These are phyloP conservation scores for Hozukius guyotensis DNA, from an alignment of 2,797 vertebrate genomes.

Conservation along the genomic window DNA sequence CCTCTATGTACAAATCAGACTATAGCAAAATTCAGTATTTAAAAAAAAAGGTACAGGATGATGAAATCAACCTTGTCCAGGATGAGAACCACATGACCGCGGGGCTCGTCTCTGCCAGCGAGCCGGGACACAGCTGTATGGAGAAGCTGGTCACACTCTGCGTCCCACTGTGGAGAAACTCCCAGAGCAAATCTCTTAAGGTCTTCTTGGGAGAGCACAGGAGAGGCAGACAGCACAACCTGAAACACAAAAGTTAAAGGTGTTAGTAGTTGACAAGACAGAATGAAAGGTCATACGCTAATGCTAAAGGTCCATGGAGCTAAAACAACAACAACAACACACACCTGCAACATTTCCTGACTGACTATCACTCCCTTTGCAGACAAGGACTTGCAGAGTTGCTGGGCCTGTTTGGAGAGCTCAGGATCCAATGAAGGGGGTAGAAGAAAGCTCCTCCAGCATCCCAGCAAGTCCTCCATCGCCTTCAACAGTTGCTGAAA, in stretches of 20 bases:
- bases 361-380: slow-evolving; percentile 73
- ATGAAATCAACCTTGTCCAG: slow-evolving; percentile 87
- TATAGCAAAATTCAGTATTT: neutral
- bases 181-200: slow-evolving; percentile 79
- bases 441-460: slow-evolving; percentile 87
- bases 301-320: neutral
- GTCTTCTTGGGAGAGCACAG: slow-evolving; percentile 79
- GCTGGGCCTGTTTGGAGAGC: slow-evolving; percentile 71
- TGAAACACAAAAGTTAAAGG: slow-evolving; percentile 57
- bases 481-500: slow-evolving; percentile 84
- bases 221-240: slow-evolving; percentile 85
- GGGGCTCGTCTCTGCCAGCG: slow-evolving; percentile 42
- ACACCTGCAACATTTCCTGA: slow-evolving; percentile 85
- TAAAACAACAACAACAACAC: neutral
- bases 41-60: too few relatives aligned
- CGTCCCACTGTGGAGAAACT: slow-evolving; percentile 72
- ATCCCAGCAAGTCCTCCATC: slow-evolving; percentile 86
- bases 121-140: slow-evolving; percentile 70
- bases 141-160: slow-evolving; percentile 78
- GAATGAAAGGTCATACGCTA: neutral
- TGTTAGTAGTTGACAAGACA: neutral
- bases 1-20: neutral
- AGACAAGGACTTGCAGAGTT: slow-evolving; percentile 70
- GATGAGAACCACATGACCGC: slow-evolving; percentile 87
- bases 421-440: slow-evolving; percentile 74